Conservation (phyloP, 2,797 vertebrate species). For the Pteronotus mesoamericanus region DNA sequence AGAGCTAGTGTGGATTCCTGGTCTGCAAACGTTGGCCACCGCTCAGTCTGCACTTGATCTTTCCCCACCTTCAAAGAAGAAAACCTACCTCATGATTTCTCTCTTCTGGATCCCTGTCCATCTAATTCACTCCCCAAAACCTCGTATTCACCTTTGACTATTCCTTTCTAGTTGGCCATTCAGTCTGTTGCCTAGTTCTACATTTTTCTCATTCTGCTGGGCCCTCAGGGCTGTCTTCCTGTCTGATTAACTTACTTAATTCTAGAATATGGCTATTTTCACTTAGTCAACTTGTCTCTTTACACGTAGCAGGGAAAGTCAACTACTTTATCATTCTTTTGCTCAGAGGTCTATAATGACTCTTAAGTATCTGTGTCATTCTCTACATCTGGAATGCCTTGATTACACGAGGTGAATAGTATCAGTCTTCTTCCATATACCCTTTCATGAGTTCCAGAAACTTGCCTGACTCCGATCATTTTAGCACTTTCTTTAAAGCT, state of each 20-base stretch:
- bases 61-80: slow-evolving; percentile 78
- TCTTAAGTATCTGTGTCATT: not conserved
- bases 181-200: not conserved
- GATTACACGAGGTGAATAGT: not conserved
- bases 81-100: slow-evolving; percentile 77
- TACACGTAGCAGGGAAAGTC: not conserved
- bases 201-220: not conserved
- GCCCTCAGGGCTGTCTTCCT: not conserved
- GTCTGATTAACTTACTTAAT: not conserved
- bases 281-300: slow-evolving; percentile 27
- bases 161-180: not conserved
- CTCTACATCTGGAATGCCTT: not conserved
- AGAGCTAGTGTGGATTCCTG: slow-evolving; percentile 72
- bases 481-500: not conserved
- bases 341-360: not conserved
- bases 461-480: not conserved
- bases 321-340: not conserved
- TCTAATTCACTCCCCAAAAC: not conserved
- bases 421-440: not conserved
- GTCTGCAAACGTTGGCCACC: slow-evolving; percentile 76
- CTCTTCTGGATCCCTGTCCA: slow-evolving; percentile 52
- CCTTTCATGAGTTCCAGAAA: slow-evolving; percentile 3
- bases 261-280: slow-evolving; percentile 16
- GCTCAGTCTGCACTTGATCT: slow-evolving; percentile 76
- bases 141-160: not conserved